A percentile compares a stretch with the other conserved stretches of the same genome.
phyloP scores from a whole-genome alignment of 2,888 invertebrate species.

The Epsilonema sp. region DNA sequence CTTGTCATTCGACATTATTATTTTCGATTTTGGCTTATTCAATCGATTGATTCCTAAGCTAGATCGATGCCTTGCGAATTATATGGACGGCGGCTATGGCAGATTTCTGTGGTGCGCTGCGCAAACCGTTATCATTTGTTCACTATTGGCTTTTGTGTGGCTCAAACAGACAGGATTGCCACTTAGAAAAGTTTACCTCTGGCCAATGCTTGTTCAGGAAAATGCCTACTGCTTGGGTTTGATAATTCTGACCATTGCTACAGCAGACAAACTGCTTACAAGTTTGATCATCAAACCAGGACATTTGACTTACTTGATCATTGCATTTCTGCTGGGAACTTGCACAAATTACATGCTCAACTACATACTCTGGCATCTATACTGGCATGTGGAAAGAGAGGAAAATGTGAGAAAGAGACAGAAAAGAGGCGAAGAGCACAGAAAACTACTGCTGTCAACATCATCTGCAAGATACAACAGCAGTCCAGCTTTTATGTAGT shows the following conservation, averaged over 20 bases:
- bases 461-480: too few species aligned
- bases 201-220: constrained; percentile 19
- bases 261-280: constrained; percentile 12
- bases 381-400: constrained; percentile 20
- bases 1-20: too few species aligned
- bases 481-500: too few species aligned
- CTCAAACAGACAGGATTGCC: constrained; percentile 13
- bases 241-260: constrained; percentile 21
- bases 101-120: constrained; percentile 5
- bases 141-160: background rate
- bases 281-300: constrained; percentile 13
- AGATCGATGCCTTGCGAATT: constrained; percentile 23
- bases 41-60: constrained; percentile 18
- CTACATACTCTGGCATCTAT: constrained; percentile 20
- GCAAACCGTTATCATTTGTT: background rate
- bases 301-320: constrained; percentile 16
- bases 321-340: constrained; percentile 13
- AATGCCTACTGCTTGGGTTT: constrained; percentile 22
- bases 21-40: constrained; percentile 17
- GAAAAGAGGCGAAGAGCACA: too few species aligned
- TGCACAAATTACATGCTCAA: constrained; percentile 17
- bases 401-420: too few species aligned
- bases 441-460: too few species aligned
- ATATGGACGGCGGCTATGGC: constrained; percentile 17
- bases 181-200: too few species aligned